Evolutionary conservation across 1,140 invertebrate genomes (phyloP).

Genomic region (Hermatobates lingyangjiaoensis): DNA sequence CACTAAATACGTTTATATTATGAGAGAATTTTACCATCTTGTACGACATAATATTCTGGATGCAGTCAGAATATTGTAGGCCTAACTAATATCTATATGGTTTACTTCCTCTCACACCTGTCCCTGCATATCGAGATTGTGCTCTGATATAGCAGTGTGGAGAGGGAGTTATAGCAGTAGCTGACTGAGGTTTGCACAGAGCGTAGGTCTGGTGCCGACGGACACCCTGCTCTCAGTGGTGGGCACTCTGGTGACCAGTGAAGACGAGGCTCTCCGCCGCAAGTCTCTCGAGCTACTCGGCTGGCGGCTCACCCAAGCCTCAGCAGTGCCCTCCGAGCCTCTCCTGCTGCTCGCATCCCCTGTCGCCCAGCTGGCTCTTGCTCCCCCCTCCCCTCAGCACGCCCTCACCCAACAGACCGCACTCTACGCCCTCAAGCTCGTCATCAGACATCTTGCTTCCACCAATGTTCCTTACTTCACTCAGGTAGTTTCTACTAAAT

Average conservation of each 20-base stretch:
- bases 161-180: background rate
- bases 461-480: constrained; percentile 42
- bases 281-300: constrained; percentile 72
- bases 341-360: background rate
- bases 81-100: too few species aligned
- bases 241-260: constrained; percentile 44
- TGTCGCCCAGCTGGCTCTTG: background rate
- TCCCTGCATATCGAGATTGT: background rate
- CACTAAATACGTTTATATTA: background rate
- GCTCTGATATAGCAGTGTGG: background rate
- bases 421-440: constrained; percentile 57
- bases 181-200: constrained; percentile 15
- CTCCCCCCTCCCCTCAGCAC: background rate
- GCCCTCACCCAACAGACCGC: constrained; percentile 53
- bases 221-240: constrained; percentile 57
- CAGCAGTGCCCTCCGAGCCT: background rate
- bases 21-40: too few species aligned
- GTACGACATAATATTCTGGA: too few species aligned
- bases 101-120: too few species aligned
- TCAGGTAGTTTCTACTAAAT: constrained; percentile 27
- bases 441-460: constrained; percentile 45
- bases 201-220: constrained; percentile 55
- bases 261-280: constrained; percentile 43
- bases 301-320: constrained; percentile 39
- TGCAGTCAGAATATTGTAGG: too few species aligned